Evolutionary conservation across 2,888 invertebrate species (phyloP).

Genomic region (Rhopalosiphum nymphaeae): DNA sequence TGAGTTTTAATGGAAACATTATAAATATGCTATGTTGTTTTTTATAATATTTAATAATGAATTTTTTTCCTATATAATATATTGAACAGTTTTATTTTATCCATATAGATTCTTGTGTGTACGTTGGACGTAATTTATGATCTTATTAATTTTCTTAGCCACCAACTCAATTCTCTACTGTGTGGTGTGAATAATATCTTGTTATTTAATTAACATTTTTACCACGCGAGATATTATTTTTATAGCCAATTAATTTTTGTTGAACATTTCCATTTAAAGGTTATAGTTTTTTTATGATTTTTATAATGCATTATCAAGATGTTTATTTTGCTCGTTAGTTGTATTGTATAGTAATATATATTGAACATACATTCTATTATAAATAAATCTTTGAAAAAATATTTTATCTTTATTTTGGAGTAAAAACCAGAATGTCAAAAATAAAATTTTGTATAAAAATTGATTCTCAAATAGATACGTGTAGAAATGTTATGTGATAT

Average conservation of each 20-base stretch:
- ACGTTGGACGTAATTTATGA: neutral
- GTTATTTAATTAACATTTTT: constrained; percentile 7
- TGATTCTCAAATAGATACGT: neutral
- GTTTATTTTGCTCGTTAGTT: neutral
- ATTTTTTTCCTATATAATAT: neutral
- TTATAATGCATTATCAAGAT: neutral
- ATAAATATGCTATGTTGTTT: neutral
- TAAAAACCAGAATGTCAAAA: neutral
- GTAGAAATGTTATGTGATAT: neutral
- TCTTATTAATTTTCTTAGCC: neutral
- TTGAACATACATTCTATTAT: neutral
- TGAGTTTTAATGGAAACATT: neutral
- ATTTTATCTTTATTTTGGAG: neutral
- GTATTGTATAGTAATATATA: neutral
- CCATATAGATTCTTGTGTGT: neutral
- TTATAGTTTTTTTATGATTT: neutral
- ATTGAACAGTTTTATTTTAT: constrained; percentile 14
- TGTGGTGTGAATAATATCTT: neutral
- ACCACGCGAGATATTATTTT: neutral
- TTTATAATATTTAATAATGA: neutral
- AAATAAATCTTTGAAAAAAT: neutral
- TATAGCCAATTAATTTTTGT: constrained; percentile 3
- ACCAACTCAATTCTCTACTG: neutral
- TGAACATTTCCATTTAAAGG: neutral
- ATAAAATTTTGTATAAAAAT: neutral